Base-by-base conservation (phyloP, 2,797 vertebrate genomes). In the Arnoldichthys spilopterus region DNA sequence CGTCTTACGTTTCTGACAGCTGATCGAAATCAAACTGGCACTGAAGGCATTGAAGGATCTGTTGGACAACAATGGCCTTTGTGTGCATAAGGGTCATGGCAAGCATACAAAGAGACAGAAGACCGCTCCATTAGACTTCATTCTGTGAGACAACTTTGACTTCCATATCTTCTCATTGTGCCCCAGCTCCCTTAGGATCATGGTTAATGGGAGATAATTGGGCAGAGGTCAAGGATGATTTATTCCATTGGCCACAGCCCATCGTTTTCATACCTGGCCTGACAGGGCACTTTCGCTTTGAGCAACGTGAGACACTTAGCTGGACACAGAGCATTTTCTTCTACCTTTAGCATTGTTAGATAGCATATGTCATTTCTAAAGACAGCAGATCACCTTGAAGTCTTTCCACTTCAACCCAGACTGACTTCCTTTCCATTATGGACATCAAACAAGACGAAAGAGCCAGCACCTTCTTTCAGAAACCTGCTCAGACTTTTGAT, bases 181-280 rank as follows among this genome's bases (percentile, higher is more conserved):
- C 66, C 76, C 32, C 20, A 6, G 69, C 80, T 79, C 77, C 90
- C 88, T 86, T 85, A 81, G 87, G 86, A 83, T 87, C 83, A 87
- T 78, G 76, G 84, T 85, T 93, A 94, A 94, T 91, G 90, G 93
- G 90, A 87, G 89, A 87, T 94, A 94, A 94, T 93, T 93, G 92
- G 89, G 80, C 85, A 78, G 67, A 90, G 93, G 93, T 93, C 91
- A 94, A 91, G 91, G 91, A 91, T 93, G 89, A 93, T 94, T 94
- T 93, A 94, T 91, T 93, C 87, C 88, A 90, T 90, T 87, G 92
- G 90, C 91, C 88, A 89, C 88, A 89, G 90, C 90, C 91, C 85
- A 86, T 85, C 86, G 87, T 87, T 90, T 86, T 90, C 85, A 88
- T 92, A 92, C 92, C 90, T 92, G 86, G 84, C 71, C 79, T 80